phyloP scores from a whole-genome alignment of 2,113 vertebrate species.

The Athene cunicularia region DNA sequence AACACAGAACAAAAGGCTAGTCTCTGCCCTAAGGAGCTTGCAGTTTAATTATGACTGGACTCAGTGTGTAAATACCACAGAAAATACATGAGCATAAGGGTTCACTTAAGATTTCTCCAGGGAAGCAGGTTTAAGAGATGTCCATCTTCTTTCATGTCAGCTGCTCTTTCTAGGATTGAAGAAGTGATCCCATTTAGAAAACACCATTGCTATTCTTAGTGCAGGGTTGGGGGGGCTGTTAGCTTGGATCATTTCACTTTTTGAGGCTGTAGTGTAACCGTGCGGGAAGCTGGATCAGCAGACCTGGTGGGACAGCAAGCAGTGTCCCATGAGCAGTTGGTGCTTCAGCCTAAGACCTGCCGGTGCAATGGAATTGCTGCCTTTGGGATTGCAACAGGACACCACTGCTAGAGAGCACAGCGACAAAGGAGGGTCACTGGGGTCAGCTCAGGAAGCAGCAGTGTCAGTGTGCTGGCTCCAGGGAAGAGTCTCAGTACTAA shows the following conservation, averaged over 20 bases:
- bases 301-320: not conserved
- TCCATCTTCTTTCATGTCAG: not conserved
- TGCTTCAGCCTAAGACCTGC: not conserved
- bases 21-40: slow-evolving; percentile 43
- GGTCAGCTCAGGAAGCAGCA: not conserved
- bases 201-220: not conserved
- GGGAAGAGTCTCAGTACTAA: not conserved
- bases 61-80: slow-evolving; percentile 10
- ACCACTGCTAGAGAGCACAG: not conserved
- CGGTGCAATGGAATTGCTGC: not conserved
- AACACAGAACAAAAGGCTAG: slow-evolving; percentile 36
- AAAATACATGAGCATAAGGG: slow-evolving; percentile 36
- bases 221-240: fast-evolving
- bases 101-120: slow-evolving; percentile 40
- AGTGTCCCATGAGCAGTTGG: fast-evolving
- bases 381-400: not conserved
- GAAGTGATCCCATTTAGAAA: not conserved
- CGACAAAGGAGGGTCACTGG: not conserved
- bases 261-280: not conserved
- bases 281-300: not conserved
- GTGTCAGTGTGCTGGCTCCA: not conserved
- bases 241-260: not conserved
- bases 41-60: slow-evolving; percentile 40
- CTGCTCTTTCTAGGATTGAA: not conserved
- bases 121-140: slow-evolving; percentile 16